A percentile compares a stretch with the other conserved stretches of the same genome.
phyloP scores from a whole-genome alignment of 1,140 invertebrate species.

The Atta cephalotes region DNA sequence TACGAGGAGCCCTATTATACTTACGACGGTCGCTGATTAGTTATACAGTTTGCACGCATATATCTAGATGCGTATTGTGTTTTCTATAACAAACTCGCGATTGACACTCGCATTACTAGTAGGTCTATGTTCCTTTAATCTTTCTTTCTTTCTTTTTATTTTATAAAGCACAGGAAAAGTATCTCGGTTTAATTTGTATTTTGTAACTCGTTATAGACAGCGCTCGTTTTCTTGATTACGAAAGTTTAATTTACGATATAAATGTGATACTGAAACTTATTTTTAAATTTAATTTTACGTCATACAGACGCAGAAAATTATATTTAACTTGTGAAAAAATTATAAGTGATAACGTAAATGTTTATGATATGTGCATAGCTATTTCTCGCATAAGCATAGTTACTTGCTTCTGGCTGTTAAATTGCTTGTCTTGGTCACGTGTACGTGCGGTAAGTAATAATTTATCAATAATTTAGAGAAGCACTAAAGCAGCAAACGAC shows the following conservation, averaged over 20 bases:
- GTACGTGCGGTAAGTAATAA: background rate
- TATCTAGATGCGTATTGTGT: slow-evolving; percentile 3
- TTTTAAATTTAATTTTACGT: background rate
- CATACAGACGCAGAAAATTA: background rate
- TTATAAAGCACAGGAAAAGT: background rate
- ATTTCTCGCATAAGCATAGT: background rate
- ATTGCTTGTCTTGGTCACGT: slow-evolving; percentile 7
- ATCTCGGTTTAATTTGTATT: background rate
- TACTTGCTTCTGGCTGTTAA: background rate
- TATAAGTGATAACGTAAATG: slow-evolving; percentile 19
- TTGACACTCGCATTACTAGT: background rate
- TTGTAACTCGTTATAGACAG: background rate
- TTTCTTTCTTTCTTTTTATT: background rate
- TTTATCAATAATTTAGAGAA: slow-evolving; percentile 49
- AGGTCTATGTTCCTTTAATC: background rate
- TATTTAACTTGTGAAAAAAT: background rate
- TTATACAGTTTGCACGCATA: slow-evolving; percentile 37
- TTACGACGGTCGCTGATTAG: slow-evolving; percentile 44
- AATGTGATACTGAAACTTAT: background rate
- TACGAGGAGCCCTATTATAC: slow-evolving; percentile 65
- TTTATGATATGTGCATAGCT: slow-evolving; percentile 9
- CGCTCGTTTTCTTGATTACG: background rate
- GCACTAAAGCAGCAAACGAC: slow-evolving; percentile 12
- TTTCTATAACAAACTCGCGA: slow-evolving; percentile 1
- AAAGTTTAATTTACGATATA: too few species aligned